Evolutionary conservation across 2,888 invertebrate genomes (phyloP), one percentile per base, ranked within the genome.

Genomic region (Temnothorax unifasciatus): DNA sequence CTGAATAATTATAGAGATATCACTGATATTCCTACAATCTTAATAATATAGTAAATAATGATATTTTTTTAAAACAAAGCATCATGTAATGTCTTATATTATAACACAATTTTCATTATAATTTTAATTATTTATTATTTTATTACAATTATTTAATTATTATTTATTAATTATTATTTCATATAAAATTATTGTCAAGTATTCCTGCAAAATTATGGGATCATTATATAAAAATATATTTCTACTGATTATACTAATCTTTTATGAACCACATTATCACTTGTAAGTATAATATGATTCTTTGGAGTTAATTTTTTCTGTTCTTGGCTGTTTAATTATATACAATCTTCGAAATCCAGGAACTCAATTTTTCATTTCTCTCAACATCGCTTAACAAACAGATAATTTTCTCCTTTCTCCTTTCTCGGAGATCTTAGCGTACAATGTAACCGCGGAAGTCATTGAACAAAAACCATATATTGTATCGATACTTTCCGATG

Each of bases 401-500:
- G 41, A 29, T 18, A 66, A 44, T 34, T 21, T 76, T 3, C n/a
- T 38, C 2, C 13, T 25, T 29, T 63, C 21, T 13, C 29, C 21
- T 21, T 50, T 21, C 4, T 63, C 15, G 34, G 15, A 44, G 21
- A 44, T 29, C 38, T 18, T 68, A 41, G 21, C 21, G 8, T 9
- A 47, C 15, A 29, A 11, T 68, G 34, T 25, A 68, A 44, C n/a
- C n/a, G 25, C 25, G 41, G 3, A 25, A 50, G 15, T 1, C 6
- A 52, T 29, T 61, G 13, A 76, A 64, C 8, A 0, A 63, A 52
- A 79, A 77, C 3, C 21, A 44, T 29, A 44, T n/a, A 50, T 68
- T 64, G 4, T 44, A 2, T 69, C 69, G 44, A 69, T 76, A 34
- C 21, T 25, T 76, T 68, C 6, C 29, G 3, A 18, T 18, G 38